Evolutionary conservation across 2,113 vertebrate genomes (phyloP).

Genomic region (Chamaea fasciata): DNA sequence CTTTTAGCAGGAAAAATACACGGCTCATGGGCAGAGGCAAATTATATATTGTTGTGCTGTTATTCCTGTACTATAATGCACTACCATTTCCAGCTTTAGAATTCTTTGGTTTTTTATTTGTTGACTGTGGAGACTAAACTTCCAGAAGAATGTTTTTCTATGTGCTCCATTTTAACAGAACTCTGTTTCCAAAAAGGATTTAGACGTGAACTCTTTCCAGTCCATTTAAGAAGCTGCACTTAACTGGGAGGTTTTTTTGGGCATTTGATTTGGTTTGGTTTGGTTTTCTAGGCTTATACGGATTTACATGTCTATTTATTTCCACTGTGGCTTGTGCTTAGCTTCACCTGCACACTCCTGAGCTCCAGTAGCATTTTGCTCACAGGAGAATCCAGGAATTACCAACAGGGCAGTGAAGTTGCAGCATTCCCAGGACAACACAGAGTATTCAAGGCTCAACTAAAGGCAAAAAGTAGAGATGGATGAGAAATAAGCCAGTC

Average conservation of each 20-base stretch:
- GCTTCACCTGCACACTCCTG: neutral
- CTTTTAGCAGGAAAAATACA: neutral
- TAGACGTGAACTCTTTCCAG: neutral
- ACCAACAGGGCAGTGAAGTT: rapidly evolving
- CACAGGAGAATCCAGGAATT: neutral
- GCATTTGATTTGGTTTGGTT: neutral
- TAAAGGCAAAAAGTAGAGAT: neutral
- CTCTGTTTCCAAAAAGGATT: neutral
- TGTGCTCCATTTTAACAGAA: neutral
- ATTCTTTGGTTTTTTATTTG: neutral
- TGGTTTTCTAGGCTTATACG: neutral
- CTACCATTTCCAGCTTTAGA: neutral
- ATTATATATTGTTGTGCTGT: neutral
- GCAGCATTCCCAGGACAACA: neutral
- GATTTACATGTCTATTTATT: neutral
- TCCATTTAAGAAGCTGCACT: neutral
- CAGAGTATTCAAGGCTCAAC: neutral
- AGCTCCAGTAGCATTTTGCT: neutral
- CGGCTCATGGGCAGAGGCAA: neutral
- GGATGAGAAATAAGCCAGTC: neutral
- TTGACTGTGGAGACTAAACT: neutral
- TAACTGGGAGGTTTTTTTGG: neutral
- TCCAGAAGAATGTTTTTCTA: neutral
- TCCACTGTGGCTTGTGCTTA: neutral
- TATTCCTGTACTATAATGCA: neutral